Evolutionary conservation across 2,113 vertebrate genomes (phyloP).

Genomic region (Podarcis cretensis): DNA sequence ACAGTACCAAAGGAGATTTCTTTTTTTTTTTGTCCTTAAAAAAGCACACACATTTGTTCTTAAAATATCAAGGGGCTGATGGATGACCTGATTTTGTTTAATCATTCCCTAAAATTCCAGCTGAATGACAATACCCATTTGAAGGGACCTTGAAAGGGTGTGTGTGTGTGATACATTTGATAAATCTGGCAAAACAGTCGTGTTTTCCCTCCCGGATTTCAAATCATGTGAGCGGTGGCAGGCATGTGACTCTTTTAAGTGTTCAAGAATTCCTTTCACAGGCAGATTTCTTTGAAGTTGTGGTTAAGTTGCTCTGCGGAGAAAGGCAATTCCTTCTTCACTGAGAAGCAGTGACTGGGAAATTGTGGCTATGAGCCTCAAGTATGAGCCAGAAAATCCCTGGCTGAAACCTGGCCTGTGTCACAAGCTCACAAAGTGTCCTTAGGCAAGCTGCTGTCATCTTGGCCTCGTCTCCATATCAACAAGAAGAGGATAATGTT

Average conservation of each 20-base stretch:
- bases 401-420: not conserved
- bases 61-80: not conserved
- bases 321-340: not conserved
- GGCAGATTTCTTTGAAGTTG: not conserved
- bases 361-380: not conserved
- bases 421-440: not conserved
- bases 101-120: accelerated
- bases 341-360: not conserved
- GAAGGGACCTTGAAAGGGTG: not conserved
- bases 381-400: not conserved
- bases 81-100: not conserved
- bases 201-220: not conserved
- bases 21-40: not conserved
- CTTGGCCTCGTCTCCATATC: not conserved
- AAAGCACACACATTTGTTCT: not conserved
- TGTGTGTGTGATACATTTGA: not conserved
- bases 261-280: not conserved
- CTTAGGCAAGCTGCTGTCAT: not conserved
- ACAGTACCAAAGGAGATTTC: accelerated
- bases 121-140: accelerated
- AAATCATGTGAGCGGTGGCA: not conserved
- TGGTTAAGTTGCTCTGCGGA: not conserved
- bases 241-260: not conserved
- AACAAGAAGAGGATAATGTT: not conserved
- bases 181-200: not conserved